These are phyloP conservation scores for Macrosoma leucophasiata DNA, from an alignment of 2,888 invertebrate species.

Conservation along the genomic window DNA sequence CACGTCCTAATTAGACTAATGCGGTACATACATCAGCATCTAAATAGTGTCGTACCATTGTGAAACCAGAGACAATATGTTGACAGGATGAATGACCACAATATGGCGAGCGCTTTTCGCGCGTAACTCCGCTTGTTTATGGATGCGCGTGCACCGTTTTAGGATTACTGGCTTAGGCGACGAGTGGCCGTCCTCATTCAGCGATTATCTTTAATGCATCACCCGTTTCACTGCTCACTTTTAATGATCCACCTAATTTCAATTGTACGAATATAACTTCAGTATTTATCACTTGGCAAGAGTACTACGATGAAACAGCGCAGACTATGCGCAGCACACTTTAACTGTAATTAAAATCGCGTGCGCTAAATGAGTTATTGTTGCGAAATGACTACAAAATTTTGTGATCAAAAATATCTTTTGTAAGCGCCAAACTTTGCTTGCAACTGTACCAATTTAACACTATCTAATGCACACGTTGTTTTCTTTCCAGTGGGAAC, in stretches of 20 bases:
- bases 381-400: conserved; percentile 33
- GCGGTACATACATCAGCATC: conserved; percentile 60
- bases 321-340: conserved; percentile 45
- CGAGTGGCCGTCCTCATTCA: conserved; percentile 65
- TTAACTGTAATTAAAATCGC: conserved; percentile 65
- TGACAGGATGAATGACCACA: conserved; percentile 71
- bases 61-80: conserved; percentile 67
- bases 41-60: conserved; percentile 66
- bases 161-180: conserved; percentile 68
- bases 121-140: conserved; percentile 68
- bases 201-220: conserved; percentile 59
- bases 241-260: conserved; percentile 72
- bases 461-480: too few relatives aligned
- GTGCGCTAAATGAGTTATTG: conserved; percentile 34
- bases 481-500: conserved; percentile 75
- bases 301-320: conserved; percentile 33
- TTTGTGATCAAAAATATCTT: conserved; percentile 7
- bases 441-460: background rate
- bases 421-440: background rate
- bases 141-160: conserved; percentile 62
- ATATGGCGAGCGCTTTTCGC: conserved; percentile 63
- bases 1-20: conserved; percentile 67
- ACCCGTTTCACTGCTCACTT: conserved; percentile 50
- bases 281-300: conserved; percentile 71
- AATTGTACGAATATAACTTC: conserved; percentile 72